A percentile compares a stretch with the other conserved stretches of the same genome.
Evolutionary conservation across 2,888 invertebrate genomes (phyloP).

Genomic region (Steromphala cineraria): DNA sequence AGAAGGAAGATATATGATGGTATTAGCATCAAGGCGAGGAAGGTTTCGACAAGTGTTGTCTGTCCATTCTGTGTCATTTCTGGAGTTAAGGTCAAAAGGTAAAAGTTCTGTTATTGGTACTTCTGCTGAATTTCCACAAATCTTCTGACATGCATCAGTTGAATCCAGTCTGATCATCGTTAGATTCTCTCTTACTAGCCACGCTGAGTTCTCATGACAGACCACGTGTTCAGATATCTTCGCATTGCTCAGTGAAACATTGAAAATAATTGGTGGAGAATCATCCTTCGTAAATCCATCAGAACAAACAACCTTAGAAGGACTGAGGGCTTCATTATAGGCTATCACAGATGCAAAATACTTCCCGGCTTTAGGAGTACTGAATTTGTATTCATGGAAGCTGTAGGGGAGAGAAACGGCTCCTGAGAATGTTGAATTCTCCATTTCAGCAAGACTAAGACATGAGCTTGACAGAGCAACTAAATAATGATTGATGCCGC

Average conservation of each 20-base stretch:
- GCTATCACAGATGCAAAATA: slow-evolving; percentile 53
- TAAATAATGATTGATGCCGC: slow-evolving; percentile 40
- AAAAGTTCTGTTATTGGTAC: background rate
- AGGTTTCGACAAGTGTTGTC: slow-evolving; percentile 27
- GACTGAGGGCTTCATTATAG: slow-evolving; percentile 53
- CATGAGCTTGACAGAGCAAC: slow-evolving; percentile 33
- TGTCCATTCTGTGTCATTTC: slow-evolving; percentile 25
- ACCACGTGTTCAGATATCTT: slow-evolving; percentile 22
- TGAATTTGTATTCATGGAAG: background rate
- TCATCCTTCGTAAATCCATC: slow-evolving; percentile 51
- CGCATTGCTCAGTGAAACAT: slow-evolving; percentile 34
- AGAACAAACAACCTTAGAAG: slow-evolving; percentile 53
- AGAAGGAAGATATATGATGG: slow-evolving; percentile 36
- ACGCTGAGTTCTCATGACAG: slow-evolving; percentile 27
- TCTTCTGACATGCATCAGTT: background rate
- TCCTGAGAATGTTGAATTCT: background rate
- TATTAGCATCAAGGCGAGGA: slow-evolving; percentile 22
- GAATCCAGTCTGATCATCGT: slow-evolving; percentile 19
- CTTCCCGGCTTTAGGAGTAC: slow-evolving; percentile 31
- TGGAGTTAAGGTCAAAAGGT: background rate
- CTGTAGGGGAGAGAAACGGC: background rate
- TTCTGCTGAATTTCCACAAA: background rate
- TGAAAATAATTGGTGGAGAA: slow-evolving; percentile 34
- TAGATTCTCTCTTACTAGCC: slow-evolving; percentile 31
- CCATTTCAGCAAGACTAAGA: slow-evolving; percentile 18